A percentile compares a stretch with the other conserved stretches of the same genome.
These are phyloP conservation scores for Tetramorium bicarinatum DNA, from an alignment of 2,888 invertebrate species.

Conservation along the genomic window DNA sequence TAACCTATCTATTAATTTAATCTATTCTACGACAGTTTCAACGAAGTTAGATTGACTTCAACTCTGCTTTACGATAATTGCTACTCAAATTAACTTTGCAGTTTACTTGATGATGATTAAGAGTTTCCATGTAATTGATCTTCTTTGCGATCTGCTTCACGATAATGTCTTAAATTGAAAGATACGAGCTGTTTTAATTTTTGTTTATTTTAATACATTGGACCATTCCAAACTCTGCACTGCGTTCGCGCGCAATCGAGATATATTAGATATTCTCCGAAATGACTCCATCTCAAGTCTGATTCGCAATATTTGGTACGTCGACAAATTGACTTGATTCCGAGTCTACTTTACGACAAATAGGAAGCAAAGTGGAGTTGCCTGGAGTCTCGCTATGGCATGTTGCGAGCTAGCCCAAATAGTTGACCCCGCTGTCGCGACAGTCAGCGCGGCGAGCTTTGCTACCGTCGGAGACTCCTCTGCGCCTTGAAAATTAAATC, in stretches of 20 bases:
- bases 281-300: background rate
- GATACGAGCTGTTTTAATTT: background rate
- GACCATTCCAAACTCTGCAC: background rate
- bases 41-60: slow-evolving; percentile 40
- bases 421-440: slow-evolving; percentile 35
- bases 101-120: slow-evolving; percentile 34
- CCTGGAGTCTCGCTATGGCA: background rate
- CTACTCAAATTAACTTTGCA: slow-evolving; percentile 15
- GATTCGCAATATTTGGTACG: slow-evolving; percentile 9
- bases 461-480: slow-evolving; percentile 60
- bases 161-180: background rate
- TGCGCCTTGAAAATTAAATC: slow-evolving; percentile 61
- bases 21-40: slow-evolving; percentile 1
- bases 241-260: background rate
- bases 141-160: background rate
- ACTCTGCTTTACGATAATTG: slow-evolving; percentile 42
- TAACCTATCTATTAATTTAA: slow-evolving; percentile 24
- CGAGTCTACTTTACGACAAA: background rate
- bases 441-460: slow-evolving; percentile 39
- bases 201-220: background rate
- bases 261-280: background rate
- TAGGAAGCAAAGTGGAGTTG: background rate
- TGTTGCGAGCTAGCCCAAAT: slow-evolving; percentile 7
- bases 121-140: slow-evolving; percentile 5
- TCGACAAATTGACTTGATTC: slow-evolving; percentile 15